A percentile compares a stretch with the other conserved stretches of the same genome.
These are phyloP conservation scores for Nerophis lumbriciformis DNA, from an alignment of 2,113 vertebrate genomes.

Conservation along the genomic window DNA sequence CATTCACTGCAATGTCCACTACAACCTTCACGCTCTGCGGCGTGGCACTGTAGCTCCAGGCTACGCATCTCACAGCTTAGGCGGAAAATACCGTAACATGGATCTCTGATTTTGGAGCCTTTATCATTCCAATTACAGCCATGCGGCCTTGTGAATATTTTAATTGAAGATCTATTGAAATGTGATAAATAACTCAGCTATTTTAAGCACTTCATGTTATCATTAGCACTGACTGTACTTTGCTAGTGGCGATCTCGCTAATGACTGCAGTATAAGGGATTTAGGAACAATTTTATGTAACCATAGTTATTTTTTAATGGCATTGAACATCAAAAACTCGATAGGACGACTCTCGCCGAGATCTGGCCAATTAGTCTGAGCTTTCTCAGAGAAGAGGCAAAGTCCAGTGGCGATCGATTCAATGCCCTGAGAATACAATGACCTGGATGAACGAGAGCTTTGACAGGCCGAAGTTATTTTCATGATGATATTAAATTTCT, in stretches of 20 bases:
- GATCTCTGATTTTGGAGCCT: neutral
- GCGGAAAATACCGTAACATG: neutral
- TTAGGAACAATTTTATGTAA: neutral
- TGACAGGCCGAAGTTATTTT: neutral
- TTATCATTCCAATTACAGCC: neutral
- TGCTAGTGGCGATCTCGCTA: neutral
- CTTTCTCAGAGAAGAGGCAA: no score
- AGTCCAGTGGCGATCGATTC: no score
- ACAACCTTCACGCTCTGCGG: conserved; percentile 8
- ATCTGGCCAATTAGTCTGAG: no score
- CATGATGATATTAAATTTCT: neutral
- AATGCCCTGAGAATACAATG: no score
- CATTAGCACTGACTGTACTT: neutral
- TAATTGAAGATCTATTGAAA: neutral
- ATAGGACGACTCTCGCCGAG: no score
- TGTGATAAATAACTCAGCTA: neutral
- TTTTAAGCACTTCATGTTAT: neutral
- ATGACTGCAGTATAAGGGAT: neutral
- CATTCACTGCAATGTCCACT: neutral
- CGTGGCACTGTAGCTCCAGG: conserved; percentile 1
- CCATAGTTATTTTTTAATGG: neutral
- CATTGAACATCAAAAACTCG: no score
- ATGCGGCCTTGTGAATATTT: neutral
- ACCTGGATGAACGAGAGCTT: no score
- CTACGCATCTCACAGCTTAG: neutral